Evolutionary conservation across 2,888 invertebrate genomes (phyloP).

Genomic region (Nomada flava): DNA sequence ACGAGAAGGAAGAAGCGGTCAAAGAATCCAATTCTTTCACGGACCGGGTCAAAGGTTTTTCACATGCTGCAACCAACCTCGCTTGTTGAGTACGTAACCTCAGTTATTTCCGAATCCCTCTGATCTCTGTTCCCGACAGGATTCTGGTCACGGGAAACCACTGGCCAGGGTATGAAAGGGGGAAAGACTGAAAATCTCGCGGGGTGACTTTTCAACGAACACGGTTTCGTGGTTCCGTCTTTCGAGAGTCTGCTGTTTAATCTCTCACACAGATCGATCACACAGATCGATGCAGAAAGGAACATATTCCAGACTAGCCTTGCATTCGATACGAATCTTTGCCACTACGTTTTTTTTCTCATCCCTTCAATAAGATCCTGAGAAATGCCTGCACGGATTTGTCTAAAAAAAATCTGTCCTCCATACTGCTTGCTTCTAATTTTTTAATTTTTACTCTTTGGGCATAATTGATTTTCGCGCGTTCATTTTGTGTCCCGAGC

Average conservation of each 20-base stretch:
- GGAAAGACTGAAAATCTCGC: slow-evolving; percentile 19
- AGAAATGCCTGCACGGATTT: background rate
- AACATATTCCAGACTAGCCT: too few species aligned
- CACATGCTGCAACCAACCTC: slow-evolving; percentile 25
- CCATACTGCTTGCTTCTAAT: background rate
- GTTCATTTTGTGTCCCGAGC: background rate
- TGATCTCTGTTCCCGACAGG: slow-evolving; percentile 8
- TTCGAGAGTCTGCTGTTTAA: slow-evolving; percentile 19
- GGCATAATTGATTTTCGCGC: background rate
- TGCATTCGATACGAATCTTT: too few species aligned
- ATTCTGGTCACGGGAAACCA: background rate
- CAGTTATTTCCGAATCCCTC: slow-evolving; percentile 2
- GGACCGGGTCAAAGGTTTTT: background rate
- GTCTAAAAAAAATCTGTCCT: background rate
- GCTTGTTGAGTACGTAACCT: slow-evolving; percentile 32
- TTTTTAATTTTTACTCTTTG: background rate
- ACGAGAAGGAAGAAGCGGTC: background rate
- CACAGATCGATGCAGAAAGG: background rate
- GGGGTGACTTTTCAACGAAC: background rate
- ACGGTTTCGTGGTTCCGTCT: slow-evolving; percentile 25
- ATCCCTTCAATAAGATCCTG: background rate
- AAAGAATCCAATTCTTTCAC: slow-evolving; percentile 20
- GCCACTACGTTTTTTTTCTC: background rate
- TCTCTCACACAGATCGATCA: too few species aligned
- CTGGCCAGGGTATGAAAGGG: background rate